Percentiles rank a stretch among this genome's conserved stretches.
Evolutionary conservation across 2,797 vertebrate genomes (phyloP).

Genomic region (Loris lydekkerianus): DNA sequence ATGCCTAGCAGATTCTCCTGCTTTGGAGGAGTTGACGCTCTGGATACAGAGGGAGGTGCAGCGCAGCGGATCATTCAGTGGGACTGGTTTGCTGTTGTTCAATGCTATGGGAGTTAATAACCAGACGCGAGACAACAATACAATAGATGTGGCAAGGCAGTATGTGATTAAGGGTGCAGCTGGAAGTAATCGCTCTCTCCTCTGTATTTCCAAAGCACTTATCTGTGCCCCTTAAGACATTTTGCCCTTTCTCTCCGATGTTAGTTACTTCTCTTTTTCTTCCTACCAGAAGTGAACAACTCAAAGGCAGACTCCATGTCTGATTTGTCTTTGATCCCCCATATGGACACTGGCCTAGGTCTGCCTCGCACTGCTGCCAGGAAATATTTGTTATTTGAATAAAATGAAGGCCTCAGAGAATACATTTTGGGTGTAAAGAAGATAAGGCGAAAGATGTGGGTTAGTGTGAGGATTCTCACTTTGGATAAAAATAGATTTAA

Average conservation of each 20-base stretch:
- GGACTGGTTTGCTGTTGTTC: neutral
- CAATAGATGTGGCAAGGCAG: neutral
- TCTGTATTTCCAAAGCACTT: neutral
- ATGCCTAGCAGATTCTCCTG: neutral
- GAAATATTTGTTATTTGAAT: neutral
- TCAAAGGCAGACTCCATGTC: neutral
- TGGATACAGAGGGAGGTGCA: neutral
- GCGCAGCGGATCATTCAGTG: neutral
- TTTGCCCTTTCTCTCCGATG: neutral
- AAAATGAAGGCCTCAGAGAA: neutral
- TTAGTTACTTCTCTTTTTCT: neutral
- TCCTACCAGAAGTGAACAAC: neutral
- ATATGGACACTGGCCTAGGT: neutral
- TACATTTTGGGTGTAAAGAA: neutral
- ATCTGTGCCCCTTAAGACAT: neutral
- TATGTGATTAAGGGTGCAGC: slow-evolving; percentile 26
- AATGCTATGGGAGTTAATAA: neutral
- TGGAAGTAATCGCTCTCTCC: neutral
- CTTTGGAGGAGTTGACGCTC: neutral
- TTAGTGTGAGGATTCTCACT: neutral
- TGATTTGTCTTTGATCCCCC: neutral
- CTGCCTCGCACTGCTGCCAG: neutral
- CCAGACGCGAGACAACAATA: neutral
- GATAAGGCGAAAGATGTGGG: neutral
- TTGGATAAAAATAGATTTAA: slow-evolving; percentile 33